Evolutionary conservation across 2,113 vertebrate species (phyloP).

Genomic region (Plestiodon gilberti): DNA sequence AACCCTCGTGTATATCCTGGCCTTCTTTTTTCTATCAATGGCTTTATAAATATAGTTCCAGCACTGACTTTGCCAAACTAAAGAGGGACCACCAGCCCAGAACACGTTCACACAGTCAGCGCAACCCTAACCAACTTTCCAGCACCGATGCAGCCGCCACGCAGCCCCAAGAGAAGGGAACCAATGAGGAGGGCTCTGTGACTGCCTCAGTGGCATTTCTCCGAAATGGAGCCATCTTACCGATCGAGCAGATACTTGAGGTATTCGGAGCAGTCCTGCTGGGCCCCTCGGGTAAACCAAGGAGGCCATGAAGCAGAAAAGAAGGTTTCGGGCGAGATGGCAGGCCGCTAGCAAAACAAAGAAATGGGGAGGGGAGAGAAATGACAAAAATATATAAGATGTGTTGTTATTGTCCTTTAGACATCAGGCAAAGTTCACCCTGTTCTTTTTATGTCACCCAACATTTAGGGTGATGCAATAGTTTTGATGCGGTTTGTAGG

Average conservation of each 20-base stretch:
- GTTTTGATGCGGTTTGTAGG: background rate
- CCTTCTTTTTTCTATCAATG: too few relatives aligned
- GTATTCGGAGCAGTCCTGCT: slow-evolving; percentile 87
- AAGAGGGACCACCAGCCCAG: background rate
- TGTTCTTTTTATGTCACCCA: background rate
- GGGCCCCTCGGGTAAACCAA: slow-evolving; percentile 83
- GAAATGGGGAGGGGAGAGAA: background rate
- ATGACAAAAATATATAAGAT: too few relatives aligned
- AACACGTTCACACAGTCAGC: background rate
- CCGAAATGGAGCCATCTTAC: slow-evolving; percentile 52
- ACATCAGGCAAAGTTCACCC: background rate
- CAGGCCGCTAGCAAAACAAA: slow-evolving; percentile 74
- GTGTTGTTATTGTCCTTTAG: too few relatives aligned
- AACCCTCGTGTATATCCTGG: background rate
- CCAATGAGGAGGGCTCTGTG: too few relatives aligned
- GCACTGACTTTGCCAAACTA: background rate
- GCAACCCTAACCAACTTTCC: too few relatives aligned
- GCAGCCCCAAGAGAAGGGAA: too few relatives aligned
- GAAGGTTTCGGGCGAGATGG: slow-evolving; percentile 83
- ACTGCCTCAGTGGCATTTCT: background rate
- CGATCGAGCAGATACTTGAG: slow-evolving; percentile 85
- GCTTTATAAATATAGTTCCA: background rate
- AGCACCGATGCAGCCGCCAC: too few relatives aligned
- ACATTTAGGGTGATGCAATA: background rate
- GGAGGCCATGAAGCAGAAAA: slow-evolving; percentile 84